Conservation (phyloP, 2,113 vertebrate species). For the Vicugna pacos region DNA sequence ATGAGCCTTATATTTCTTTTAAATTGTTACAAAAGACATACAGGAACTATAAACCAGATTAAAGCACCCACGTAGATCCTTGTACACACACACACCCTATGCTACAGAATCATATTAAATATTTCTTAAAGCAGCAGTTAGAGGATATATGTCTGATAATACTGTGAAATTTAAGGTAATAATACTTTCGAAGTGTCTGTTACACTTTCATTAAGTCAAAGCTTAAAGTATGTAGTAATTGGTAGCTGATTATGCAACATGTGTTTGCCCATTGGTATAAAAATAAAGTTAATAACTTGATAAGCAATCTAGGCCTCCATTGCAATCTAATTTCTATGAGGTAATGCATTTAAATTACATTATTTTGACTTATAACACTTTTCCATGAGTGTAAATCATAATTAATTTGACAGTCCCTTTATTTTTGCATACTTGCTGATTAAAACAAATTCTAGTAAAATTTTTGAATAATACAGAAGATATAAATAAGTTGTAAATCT, state of each 20-base stretch:
- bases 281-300: not conserved
- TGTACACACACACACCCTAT: not conserved
- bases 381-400: not conserved
- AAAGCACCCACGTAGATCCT: not conserved
- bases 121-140: not conserved
- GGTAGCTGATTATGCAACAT: not conserved
- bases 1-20: not conserved
- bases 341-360: not conserved
- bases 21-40: not conserved
- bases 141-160: not conserved
- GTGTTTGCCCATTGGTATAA: not conserved
- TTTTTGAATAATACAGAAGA: not conserved
- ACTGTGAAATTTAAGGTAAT: not conserved
- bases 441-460: not conserved
- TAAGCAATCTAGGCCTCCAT: not conserved
- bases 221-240: not conserved
- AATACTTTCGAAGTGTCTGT: not conserved
- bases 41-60: not conserved
- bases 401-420: not conserved
- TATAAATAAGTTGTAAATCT: not conserved
- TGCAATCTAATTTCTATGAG: not conserved
- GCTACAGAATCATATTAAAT: not conserved
- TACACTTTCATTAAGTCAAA: not conserved
- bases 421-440: not conserved
- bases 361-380: constrained; percentile 4